phyloP scores from a whole-genome alignment of 2,797 vertebrate genomes.

The Chaetodon trifasciatus region DNA sequence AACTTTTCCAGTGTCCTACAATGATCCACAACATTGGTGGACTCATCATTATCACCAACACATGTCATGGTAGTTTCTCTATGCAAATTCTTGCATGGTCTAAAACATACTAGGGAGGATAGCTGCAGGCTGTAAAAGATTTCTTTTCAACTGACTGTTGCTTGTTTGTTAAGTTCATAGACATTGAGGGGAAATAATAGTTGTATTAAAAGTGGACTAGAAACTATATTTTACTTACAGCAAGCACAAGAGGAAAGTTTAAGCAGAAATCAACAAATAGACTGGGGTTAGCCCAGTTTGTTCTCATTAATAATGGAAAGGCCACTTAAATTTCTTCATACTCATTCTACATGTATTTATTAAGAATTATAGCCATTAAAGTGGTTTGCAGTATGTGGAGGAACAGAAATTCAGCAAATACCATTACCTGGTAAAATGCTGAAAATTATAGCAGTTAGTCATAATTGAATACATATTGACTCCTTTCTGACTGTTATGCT shows the following conservation, averaged over 20 bases:
- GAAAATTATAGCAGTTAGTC: neutral
- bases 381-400: constrained; percentile 20
- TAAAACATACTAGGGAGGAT: neutral
- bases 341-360: constrained; percentile 44
- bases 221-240: constrained; percentile 18
- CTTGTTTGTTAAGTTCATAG: neutral
- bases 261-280: constrained; percentile 14
- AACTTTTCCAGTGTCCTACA: neutral
- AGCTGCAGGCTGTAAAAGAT: neutral
- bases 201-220: neutral
- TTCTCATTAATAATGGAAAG: constrained; percentile 60
- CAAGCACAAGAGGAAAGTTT: constrained; percentile 27
- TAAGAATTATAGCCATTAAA: constrained; percentile 6
- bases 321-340: constrained; percentile 37
- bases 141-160: neutral
- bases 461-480: too few species aligned
- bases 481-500: neutral
- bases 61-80: neutral
- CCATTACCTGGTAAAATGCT: neutral
- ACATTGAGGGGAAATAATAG: neutral
- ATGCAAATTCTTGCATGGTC: neutral
- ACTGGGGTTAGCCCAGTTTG: neutral
- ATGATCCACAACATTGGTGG: neutral
- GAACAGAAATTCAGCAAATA: constrained; percentile 15
- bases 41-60: neutral